phyloP scores from a whole-genome alignment of 2,888 invertebrate genomes.

The Melieria crassipennis region DNA sequence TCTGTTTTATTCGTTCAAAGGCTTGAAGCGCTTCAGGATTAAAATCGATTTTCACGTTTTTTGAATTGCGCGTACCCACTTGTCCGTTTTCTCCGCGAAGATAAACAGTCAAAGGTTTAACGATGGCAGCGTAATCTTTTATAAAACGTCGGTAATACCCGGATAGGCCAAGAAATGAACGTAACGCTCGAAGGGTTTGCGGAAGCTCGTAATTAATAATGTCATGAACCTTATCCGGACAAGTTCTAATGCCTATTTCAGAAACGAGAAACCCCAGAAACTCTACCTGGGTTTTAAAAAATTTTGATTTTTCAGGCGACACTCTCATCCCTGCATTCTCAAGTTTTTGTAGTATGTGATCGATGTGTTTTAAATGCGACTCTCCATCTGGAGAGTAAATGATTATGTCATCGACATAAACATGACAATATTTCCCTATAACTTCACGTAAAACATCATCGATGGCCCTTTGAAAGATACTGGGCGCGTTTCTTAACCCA shows the following conservation, averaged over 20 bases:
- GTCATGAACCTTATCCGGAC: slow-evolving; percentile 11
- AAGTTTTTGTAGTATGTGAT: slow-evolving; percentile 27
- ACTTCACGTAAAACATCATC: slow-evolving; percentile 41
- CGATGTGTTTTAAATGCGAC: slow-evolving; percentile 30
- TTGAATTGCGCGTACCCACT: slow-evolving; percentile 7
- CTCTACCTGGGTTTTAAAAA: slow-evolving; percentile 7
- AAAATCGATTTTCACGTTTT: slow-evolving; percentile 26
- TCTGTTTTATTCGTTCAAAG: slow-evolving; percentile 16
- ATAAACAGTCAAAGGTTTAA: no score
- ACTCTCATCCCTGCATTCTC: no score
- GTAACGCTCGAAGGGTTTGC: no score
- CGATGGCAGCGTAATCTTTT: no score
- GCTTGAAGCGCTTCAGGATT: slow-evolving; percentile 21
- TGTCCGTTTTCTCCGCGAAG: slow-evolving; percentile 10
- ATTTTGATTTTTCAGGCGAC: slow-evolving; percentile 22
- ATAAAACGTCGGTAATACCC: no score
- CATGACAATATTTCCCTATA: slow-evolving; percentile 41
- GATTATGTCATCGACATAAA: slow-evolving; percentile 41
- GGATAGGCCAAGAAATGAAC: no score
- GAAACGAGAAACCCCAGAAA: slow-evolving; percentile 12
- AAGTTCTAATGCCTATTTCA: slow-evolving; percentile 6
- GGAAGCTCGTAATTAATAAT: slow-evolving; percentile 8
- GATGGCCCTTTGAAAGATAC: slow-evolving; percentile 27
- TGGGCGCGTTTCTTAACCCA: slow-evolving; percentile 26
- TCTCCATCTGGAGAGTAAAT: slow-evolving; percentile 32